Conservation (phyloP, 2,888 invertebrate species). For the Ophion slaviceki region DNA sequence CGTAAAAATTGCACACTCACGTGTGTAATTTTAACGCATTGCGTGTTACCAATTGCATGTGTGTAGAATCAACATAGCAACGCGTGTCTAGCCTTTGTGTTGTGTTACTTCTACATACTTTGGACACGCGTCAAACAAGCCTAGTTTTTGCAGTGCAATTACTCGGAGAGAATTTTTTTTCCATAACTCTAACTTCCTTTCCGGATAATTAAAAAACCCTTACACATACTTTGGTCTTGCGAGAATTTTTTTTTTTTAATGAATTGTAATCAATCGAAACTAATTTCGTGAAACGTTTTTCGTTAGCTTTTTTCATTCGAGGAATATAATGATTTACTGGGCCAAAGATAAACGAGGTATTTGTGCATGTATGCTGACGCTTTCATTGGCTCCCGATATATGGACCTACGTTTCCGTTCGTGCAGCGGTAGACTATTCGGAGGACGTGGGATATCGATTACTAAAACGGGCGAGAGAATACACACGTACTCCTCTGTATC, state of each 20-base stretch:
- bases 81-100: no score
- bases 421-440: constrained; percentile 30
- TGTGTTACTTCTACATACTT: no score
- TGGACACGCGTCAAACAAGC: no score
- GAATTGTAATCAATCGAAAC: neutral
- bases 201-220: neutral
- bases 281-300: neutral
- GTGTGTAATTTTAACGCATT: no score
- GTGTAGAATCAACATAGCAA: no score
- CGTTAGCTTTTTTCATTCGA: neutral
- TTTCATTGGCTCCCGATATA: constrained; percentile 39
- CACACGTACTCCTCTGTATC: constrained; percentile 22
- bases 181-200: neutral
- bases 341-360: neutral
- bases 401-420: constrained; percentile 13
- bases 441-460: constrained; percentile 60
- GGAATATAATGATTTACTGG: neutral
- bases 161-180: neutral
- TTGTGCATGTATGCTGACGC: neutral
- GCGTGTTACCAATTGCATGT: no score
- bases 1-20: no score
- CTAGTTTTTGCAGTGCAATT: neutral
- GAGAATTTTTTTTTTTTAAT: neutral
- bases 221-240: neutral
- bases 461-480: constrained; percentile 40